Evolutionary conservation across 2,113 vertebrate genomes (phyloP), one percentile per base, ranked within the genome.

Genomic region (Elgaria multicarinata): DNA sequence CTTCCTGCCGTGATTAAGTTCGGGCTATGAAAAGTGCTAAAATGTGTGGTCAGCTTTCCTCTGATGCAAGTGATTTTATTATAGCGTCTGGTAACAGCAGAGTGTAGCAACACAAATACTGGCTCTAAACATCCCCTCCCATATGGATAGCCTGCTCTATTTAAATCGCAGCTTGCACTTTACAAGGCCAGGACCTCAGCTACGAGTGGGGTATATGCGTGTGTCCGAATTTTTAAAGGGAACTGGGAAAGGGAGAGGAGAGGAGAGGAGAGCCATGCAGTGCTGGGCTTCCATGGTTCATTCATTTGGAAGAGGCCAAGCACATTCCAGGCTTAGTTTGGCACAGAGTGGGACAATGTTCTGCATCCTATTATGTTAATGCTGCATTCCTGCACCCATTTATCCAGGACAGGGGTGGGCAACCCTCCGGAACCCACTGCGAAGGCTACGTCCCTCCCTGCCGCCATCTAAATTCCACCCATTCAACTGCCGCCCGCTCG

Each of bases 31-130:
- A 98, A 84, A 98, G 98, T 97, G 97, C 97, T 97, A 98, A 97
- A 98, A 97, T 97, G 98, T 97, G 97, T 97, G 96, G 97, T 96
- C 96, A 97, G 98, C 97, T 98, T 98, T 97, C 97, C 98, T 98
- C 98, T 98, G 98, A 99, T 98, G 98, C 98, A 99, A 98, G 97
- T 92, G 94, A 96, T 97, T 97, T 97, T 98, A 98, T 98, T 98
- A 98, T 98, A 97, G 98, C 95, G 97, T 98, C 97, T 97, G 96
- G 97, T 97, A 97, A 98, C 98, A 97, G 95, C 84, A 96, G 97
- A 93, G 93, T 96, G 97, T 97, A 97, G 98, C 98, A 98, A 98
- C 95, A 96, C 97, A 97, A 97, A 97, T 96, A 98, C 95, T 96
- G 95, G 91, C 97, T 98, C 98, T 97, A 97, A 98, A 98, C 97